Percentiles rank a stretch among this genome's conserved stretches.
These are phyloP conservation scores for Phorcus lineatus DNA, from an alignment of 2,888 invertebrate species.

Conservation along the genomic window DNA sequence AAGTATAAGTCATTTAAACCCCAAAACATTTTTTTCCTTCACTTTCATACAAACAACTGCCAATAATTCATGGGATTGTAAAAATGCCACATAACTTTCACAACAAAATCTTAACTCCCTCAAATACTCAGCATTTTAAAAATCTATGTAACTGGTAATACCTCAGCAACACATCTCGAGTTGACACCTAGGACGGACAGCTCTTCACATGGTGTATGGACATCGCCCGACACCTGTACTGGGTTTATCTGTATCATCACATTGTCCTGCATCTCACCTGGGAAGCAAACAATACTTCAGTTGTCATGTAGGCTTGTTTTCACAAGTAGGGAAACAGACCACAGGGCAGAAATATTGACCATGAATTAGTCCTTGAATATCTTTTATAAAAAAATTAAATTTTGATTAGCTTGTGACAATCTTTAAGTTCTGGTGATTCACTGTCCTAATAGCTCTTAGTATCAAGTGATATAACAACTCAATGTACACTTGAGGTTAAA, in stretches of 20 bases:
- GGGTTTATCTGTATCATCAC: constrained; percentile 2
- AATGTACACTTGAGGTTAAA: neutral
- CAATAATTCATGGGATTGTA: no score
- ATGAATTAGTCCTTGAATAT: no score
- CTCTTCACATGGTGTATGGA: neutral
- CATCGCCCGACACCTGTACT: neutral
- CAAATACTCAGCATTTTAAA: no score
- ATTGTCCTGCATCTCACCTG: neutral
- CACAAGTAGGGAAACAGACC: no score
- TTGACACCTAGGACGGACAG: constrained; percentile 14
- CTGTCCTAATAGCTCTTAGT: neutral
- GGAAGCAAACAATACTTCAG: neutral
- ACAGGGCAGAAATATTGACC: no score
- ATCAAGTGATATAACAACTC: neutral
- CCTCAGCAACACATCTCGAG: neutral
- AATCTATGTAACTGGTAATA: neutral
- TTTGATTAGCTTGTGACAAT: no score
- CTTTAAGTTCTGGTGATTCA: neutral
- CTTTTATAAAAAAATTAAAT: no score
- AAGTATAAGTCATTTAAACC: no score
- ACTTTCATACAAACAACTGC: no score
- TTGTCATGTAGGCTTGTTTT: neutral
- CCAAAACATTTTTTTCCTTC: no score
- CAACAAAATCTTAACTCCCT: no score
- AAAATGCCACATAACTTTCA: no score